A percentile compares a stretch with the other conserved stretches of the same genome.
Conservation (phyloP, 2,888 invertebrate genomes). For the Protophormia terraenovae region DNA sequence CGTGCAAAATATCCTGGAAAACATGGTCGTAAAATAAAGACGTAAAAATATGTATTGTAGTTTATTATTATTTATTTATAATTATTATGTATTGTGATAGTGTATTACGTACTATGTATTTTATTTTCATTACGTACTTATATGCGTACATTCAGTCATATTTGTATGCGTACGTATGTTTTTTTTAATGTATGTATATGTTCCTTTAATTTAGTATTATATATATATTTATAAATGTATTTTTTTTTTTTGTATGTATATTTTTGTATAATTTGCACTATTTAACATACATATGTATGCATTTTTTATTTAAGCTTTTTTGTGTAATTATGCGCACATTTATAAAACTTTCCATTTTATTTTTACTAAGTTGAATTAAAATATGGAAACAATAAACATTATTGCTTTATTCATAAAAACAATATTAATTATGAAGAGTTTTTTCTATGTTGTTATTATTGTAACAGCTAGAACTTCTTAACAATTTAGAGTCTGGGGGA, state of each 20-base stretch:
- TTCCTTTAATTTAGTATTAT: slow-evolving; percentile 49
- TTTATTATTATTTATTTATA: background rate
- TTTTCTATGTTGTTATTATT: no score
- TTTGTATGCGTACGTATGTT: slow-evolving; percentile 20
- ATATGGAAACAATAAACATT: slow-evolving; percentile 12
- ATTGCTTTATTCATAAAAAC: background rate
- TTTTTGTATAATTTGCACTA: slow-evolving; percentile 28
- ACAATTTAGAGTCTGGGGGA: no score
- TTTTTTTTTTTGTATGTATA: slow-evolving; percentile 14
- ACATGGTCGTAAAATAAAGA: slow-evolving; percentile 80
- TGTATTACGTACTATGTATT: slow-evolving; percentile 27
- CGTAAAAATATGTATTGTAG: slow-evolving; percentile 70
- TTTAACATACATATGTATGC: background rate
- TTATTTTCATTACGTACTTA: slow-evolving; percentile 21
- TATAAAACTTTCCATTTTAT: slow-evolving; percentile 17
- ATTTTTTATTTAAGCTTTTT: slow-evolving; percentile 51
- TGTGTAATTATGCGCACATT: slow-evolving; percentile 54
- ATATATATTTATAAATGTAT: background rate
- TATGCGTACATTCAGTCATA: slow-evolving; percentile 2
- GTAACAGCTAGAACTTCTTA: no score
- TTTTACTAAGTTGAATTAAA: slow-evolving; percentile 24
- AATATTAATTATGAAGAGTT: background rate
- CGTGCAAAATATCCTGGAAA: slow-evolving; percentile 71
- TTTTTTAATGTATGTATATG: slow-evolving; percentile 48
- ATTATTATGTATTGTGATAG: slow-evolving; percentile 61